phyloP scores from a whole-genome alignment of 2,888 invertebrate genomes.

The Pammene aurita region DNA sequence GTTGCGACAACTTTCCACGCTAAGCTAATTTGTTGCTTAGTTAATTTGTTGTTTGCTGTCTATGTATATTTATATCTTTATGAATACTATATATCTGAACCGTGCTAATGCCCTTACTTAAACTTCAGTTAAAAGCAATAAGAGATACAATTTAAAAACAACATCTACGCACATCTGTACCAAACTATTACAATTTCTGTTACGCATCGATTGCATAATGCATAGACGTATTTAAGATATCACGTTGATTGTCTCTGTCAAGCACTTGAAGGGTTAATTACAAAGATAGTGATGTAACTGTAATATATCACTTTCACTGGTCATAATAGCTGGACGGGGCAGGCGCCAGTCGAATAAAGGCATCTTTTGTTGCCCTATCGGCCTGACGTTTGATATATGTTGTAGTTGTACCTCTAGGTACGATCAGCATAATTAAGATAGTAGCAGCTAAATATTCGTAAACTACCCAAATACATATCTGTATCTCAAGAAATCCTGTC shows the following conservation, averaged over 20 bases:
- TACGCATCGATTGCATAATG: constrained; percentile 30
- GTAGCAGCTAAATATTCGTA: too few species aligned
- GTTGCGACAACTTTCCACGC: too few species aligned
- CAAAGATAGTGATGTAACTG: constrained; percentile 40
- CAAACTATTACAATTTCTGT: constrained; percentile 17
- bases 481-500: too few species aligned
- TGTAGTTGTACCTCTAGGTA: too few species aligned
- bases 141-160: neutral
- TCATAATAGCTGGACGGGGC: constrained; percentile 43
- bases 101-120: neutral
- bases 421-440: too few species aligned
- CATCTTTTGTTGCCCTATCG: constrained; percentile 9
- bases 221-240: constrained; percentile 24
- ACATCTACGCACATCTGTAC: constrained; percentile 1
- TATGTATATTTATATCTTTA: too few species aligned
- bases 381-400: constrained; percentile 1
- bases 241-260: constrained; percentile 39
- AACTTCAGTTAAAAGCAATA: neutral
- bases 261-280: constrained; percentile 41
- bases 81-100: neutral
- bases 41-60: too few species aligned
- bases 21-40: too few species aligned
- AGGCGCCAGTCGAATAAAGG: constrained; percentile 12
- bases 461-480: too few species aligned
- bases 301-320: constrained; percentile 40